Conservation (phyloP, 2,113 vertebrate species). For the Emydura subglobosa region DNA sequence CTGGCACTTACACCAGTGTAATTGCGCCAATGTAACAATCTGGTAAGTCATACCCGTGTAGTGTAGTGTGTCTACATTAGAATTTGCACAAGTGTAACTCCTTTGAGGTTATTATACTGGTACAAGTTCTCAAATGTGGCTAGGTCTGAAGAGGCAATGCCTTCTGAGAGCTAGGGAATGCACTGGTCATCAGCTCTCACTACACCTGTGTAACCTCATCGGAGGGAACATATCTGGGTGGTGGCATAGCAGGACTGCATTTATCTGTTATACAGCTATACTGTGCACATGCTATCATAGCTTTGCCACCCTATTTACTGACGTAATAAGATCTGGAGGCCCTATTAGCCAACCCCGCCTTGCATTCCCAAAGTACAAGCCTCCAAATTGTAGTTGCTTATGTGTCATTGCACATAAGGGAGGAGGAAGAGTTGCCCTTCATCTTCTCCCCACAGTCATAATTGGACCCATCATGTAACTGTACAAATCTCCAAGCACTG, state of each 20-base stretch:
- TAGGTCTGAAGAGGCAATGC: not conserved
- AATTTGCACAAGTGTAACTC: not conserved
- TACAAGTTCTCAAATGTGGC: not conserved
- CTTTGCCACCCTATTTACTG: not conserved
- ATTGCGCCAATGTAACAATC: not conserved
- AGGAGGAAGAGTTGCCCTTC: not conserved
- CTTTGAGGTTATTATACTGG: not conserved
- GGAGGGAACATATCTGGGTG: rapidly evolving
- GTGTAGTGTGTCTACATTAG: not conserved
- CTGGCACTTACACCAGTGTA: not conserved
- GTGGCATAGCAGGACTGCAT: not conserved
- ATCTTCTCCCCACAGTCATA: not conserved
- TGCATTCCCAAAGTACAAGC: not conserved
- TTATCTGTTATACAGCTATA: not conserved
- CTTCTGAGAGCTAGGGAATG: not conserved
- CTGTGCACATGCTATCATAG: too few species aligned
- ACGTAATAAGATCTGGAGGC: not conserved
- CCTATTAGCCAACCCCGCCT: not conserved
- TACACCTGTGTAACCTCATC: not conserved
- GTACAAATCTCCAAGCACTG: not conserved
- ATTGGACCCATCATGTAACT: not conserved
- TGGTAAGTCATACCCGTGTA: not conserved
- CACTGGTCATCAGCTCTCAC: not conserved
- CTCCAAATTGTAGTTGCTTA: not conserved
- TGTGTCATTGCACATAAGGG: not conserved